Evolutionary conservation across 1,140 invertebrate species (phyloP).

Genomic region (Tetragnatha versicolor): DNA sequence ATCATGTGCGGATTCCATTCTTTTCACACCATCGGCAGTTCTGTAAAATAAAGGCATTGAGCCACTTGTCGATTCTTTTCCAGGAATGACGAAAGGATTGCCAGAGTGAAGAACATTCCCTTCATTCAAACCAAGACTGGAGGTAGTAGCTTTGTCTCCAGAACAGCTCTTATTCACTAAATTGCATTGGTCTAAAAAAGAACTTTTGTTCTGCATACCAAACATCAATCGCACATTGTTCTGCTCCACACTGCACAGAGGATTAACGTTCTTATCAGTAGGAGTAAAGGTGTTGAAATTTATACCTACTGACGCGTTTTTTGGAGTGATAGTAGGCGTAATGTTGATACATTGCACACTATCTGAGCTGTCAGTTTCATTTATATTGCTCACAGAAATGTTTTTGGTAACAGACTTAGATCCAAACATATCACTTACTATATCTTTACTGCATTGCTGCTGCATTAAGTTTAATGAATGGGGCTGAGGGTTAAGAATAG

Average conservation of each 20-base stretch:
- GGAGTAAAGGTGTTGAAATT: constrained; percentile 41
- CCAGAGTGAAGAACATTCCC: not conserved
- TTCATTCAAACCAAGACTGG: constrained; percentile 14
- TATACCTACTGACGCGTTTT: constrained; percentile 27
- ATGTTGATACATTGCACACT: constrained; percentile 52
- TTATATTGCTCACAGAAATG: not conserved
- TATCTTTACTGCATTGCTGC: constrained; percentile 1
- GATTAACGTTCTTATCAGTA: constrained; percentile 22
- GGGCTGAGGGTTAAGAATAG: constrained; percentile 14
- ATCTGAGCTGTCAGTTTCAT: constrained; percentile 51
- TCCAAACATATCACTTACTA: not conserved
- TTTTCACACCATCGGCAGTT: constrained; percentile 6
- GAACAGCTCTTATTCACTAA: constrained; percentile 46
- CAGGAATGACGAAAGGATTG: not conserved
- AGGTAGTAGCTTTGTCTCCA: constrained; percentile 5
- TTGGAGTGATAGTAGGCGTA: constrained; percentile 6
- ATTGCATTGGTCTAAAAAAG: constrained; percentile 51
- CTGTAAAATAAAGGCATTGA: not conserved
- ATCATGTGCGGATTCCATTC: constrained; percentile 13
- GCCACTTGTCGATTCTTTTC: not conserved
- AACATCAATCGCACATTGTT: not conserved
- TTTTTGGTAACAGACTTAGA: constrained; percentile 5
- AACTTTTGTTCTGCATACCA: constrained; percentile 29
- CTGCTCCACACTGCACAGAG: not conserved
- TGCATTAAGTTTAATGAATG: constrained; percentile 37